Conservation (phyloP, 2,888 invertebrate species). For the Hoplodrina blanda region DNA sequence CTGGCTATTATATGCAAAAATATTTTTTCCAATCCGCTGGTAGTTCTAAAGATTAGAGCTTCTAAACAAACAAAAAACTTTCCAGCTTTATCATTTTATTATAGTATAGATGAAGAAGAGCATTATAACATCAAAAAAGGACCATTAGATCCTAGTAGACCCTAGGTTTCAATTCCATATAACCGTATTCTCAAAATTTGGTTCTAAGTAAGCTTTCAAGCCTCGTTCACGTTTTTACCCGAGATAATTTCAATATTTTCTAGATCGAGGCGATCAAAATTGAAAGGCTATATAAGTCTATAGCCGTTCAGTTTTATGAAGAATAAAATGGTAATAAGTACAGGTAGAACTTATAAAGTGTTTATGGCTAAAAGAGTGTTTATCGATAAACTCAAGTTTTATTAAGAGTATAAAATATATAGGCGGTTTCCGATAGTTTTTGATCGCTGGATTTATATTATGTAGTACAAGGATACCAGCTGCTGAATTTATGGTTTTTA, state of each 20-base stretch:
- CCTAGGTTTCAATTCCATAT: no score
- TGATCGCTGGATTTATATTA: background rate
- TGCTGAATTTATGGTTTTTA: no score
- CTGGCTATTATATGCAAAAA: no score
- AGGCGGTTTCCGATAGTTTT: background rate
- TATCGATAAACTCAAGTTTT: slow-evolving; percentile 26
- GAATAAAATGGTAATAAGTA: slow-evolving; percentile 21
- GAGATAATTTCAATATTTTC: slow-evolving; percentile 21
- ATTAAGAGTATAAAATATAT: slow-evolving; percentile 20
- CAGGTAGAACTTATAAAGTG: slow-evolving; percentile 31
- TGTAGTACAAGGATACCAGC: background rate
- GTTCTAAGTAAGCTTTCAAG: background rate
- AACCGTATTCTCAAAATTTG: background rate
- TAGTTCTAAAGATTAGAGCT: no score
- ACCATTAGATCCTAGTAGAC: no score
- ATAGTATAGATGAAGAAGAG: no score
- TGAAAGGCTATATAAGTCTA: slow-evolving; percentile 23
- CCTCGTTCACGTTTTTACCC: background rate
- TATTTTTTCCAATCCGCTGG: no score
- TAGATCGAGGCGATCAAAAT: slow-evolving; percentile 24
- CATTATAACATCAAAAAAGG: no score
- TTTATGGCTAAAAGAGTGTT: slow-evolving; percentile 16
- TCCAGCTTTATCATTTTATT: no score
- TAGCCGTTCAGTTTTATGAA: slow-evolving; percentile 31
- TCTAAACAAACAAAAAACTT: no score